These are phyloP conservation scores for Diplolepis rosae DNA, from an alignment of 2,888 invertebrate genomes.

Conservation along the genomic window DNA sequence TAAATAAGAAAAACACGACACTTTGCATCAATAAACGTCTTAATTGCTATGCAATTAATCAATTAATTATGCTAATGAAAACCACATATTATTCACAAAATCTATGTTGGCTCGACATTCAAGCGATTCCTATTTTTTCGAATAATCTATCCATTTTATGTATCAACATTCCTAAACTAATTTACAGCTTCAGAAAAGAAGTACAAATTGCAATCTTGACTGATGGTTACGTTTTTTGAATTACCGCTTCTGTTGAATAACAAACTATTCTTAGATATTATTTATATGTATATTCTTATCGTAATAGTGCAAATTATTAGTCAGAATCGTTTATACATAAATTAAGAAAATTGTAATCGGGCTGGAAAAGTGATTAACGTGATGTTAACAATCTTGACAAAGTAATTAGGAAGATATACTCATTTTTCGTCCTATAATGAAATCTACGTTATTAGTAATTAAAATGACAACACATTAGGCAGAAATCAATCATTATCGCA, in stretches of 20 bases:
- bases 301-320: no score
- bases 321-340: not conserved
- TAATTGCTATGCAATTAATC: no score
- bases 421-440: not conserved
- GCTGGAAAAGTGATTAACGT: not conserved
- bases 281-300: not conserved
- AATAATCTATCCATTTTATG: no score
- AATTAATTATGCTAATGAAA: not conserved
- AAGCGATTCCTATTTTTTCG: no score
- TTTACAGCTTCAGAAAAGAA: no score
- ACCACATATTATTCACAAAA: not conserved
- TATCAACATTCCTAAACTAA: no score
- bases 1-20: no score
- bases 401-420: not conserved
- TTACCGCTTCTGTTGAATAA: no score
- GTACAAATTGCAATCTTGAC: no score
- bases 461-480: not conserved
- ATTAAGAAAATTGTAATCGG: not conserved
- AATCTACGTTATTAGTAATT: not conserved
- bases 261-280: not conserved
- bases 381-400: not conserved
- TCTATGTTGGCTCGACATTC: no score
- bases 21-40: no score
- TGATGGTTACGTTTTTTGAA: no score
- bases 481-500: not conserved